Evolutionary conservation across 1,140 invertebrate genomes (phyloP), one percentile per base, ranked within the genome.

Genomic region (Polyergus mexicanus): DNA sequence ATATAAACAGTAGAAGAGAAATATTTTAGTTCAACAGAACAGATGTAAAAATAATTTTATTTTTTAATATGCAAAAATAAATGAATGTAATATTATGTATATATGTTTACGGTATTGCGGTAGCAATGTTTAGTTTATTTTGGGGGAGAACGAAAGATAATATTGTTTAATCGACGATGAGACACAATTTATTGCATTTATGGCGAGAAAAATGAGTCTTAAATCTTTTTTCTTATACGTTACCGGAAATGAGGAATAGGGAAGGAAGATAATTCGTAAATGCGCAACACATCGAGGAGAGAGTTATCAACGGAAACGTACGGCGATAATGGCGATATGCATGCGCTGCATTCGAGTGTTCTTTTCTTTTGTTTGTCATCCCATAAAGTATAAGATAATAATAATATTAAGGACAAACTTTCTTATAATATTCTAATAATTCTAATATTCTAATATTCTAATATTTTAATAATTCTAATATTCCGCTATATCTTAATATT

Each of bases 261-360:
- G 16, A 38, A 19, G 32, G 32, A 11, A 58, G 51, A 74, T 74
- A 74, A 74, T 58, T 74, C 13, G 13, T 74, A 38, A 74, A 58
- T 44, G 51, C 28, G 19, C 16, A 69, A 32, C 7, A 3, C 68
- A 38, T 13, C 7, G 22, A 25, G 19, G 10, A 72, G 3, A 35
- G n/a, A 7, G 6, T 74, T 58, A 58, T 56, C 54, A 35, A 19
- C 6, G 32, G 38, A 19, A 13, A 56, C 32, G 25, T 28, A 32
- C 47, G 5, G 54, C 6, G 71, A 58, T 74, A 74, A 58, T n/a
- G 19, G 32, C 54, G 25, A 71, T 51, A 71, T 28, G 13, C 25
- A 51, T 8, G 66, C 22, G 6, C 8, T 35, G 19, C 32, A 56
- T 54, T 72, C 13, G 11, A 74, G 32, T 74, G 38, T n/a, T n/a